A percentile compares a stretch with the other conserved stretches of the same genome.
Evolutionary conservation across 2,888 invertebrate genomes (phyloP).

Genomic region (Melanchra persicariae): DNA sequence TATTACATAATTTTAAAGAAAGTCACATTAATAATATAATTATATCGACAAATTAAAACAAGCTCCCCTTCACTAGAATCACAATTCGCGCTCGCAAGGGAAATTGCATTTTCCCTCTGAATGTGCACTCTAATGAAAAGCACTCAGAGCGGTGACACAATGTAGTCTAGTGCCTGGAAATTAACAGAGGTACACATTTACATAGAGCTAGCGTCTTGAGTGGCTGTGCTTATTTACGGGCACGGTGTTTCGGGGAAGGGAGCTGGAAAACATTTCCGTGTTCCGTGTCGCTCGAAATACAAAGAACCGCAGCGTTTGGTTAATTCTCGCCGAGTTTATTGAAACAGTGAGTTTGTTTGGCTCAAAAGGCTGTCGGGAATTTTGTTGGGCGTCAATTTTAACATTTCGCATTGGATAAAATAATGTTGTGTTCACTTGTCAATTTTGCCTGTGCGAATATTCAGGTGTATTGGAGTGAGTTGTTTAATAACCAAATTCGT

Average conservation of each 20-base stretch:
- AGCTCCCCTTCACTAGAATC: slow-evolving; percentile 67
- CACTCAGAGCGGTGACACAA: slow-evolving; percentile 78
- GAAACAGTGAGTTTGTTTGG: slow-evolving; percentile 46
- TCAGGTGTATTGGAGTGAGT: background rate
- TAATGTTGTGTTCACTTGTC: slow-evolving; percentile 10
- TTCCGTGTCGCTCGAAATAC: slow-evolving; percentile 41
- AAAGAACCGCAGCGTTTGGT: slow-evolving; percentile 50
- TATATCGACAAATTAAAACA: slow-evolving; percentile 50
- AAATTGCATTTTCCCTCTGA: slow-evolving; percentile 83
- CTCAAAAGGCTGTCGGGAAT: slow-evolving; percentile 25
- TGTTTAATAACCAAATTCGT: background rate
- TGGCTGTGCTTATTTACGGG: slow-evolving; percentile 58
- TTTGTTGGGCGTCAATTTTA: slow-evolving; percentile 29
- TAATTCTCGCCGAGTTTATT: slow-evolving; percentile 42
- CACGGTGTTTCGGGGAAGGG: slow-evolving; percentile 38
- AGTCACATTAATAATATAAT: background rate
- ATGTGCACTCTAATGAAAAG: slow-evolving; percentile 83
- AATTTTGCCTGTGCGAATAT: background rate
- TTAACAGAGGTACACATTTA: slow-evolving; percentile 75
- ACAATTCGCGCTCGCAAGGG: slow-evolving; percentile 73
- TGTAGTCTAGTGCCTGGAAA: slow-evolving; percentile 79
- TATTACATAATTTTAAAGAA: background rate
- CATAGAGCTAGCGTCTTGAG: slow-evolving; percentile 65
- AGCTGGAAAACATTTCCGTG: slow-evolving; percentile 57
- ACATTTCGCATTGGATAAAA: slow-evolving; percentile 7